A percentile compares a stretch with the other conserved stretches of the same genome.
Evolutionary conservation across 1,140 invertebrate species (phyloP).

Genomic region (Brachionus calyciflorus): DNA sequence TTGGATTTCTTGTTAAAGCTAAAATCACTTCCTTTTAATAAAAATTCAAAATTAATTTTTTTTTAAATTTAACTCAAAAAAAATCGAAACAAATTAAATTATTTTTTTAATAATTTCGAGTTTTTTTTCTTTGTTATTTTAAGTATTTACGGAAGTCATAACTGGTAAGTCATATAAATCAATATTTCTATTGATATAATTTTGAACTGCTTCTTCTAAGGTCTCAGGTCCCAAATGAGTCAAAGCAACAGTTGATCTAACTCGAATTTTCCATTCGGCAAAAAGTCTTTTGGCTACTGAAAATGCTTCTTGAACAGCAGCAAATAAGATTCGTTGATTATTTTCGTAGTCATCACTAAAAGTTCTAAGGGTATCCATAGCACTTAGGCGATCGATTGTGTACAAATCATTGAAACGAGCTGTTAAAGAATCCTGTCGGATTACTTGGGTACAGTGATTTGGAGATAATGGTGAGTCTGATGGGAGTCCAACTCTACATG

Average conservation of each 20-base stretch:
- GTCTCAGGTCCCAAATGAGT: conserved; percentile 59
- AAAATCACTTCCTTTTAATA: conserved; percentile 57
- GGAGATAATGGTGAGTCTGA: conserved; percentile 12
- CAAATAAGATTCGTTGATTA: conserved; percentile 57
- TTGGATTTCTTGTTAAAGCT: conserved; percentile 55
- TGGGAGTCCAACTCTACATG: neutral
- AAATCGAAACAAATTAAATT: no score
- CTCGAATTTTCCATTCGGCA: conserved; percentile 60
- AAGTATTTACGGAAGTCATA: conserved; percentile 56
- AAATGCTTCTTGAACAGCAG: conserved; percentile 58
- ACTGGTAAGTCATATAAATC: conserved; percentile 58
- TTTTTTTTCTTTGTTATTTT: no score
- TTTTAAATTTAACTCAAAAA: no score
- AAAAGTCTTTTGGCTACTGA: conserved; percentile 57
- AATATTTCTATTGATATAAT: conserved; percentile 60
- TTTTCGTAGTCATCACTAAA: conserved; percentile 59
- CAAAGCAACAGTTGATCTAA: conserved; percentile 56
- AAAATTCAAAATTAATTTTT: neutral
- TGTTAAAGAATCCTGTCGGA: conserved; percentile 49
- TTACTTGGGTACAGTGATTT: conserved; percentile 4
- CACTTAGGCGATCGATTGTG: conserved; percentile 55
- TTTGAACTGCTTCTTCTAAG: conserved; percentile 60
- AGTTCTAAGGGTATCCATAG: conserved; percentile 57
- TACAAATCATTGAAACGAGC: conserved; percentile 59
- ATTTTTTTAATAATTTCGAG: neutral